Evolutionary conservation across 1,140 invertebrate genomes (phyloP), one percentile per base, ranked within the genome.

Genomic region (Bactericera cockerelli): DNA sequence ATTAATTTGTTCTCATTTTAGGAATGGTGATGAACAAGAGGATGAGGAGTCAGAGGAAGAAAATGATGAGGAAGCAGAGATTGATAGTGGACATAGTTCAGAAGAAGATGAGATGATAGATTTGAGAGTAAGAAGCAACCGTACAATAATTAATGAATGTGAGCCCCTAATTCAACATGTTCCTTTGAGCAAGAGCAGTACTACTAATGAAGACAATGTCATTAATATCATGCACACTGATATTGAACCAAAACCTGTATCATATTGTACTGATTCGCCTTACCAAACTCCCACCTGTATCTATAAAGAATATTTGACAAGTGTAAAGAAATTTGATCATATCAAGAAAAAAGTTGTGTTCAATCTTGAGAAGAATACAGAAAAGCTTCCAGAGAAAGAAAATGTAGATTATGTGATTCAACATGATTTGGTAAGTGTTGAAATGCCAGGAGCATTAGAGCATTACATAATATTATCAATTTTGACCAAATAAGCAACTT

Each of bases 1-100:
- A n/a, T n/a, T n/a, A n/a, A n/a, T n/a, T n/a, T n/a, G n/a, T n/a
- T n/a, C n/a, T n/a, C n/a, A 36, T 36, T 36, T 36, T 16, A 36
- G 33, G 16, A 36, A 36, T 36, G 33, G 33, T 11, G 16, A 36
- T 16, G 10, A 36, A 36, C n/a, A n/a, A n/a, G n/a, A n/a, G n/a
- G n/a, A n/a, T n/a, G 42, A 49, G n/a, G 42, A 49, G 42, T 6
- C 3, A 22, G 42, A 49, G 22, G 22, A 16, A 8, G 42, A 49
- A 10, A 16, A 49, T 49, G 42, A 49, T 6, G 42, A 49, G 22
- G 42, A 49, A 49, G 42, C 6, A 19, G 4, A 49, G 19, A 49
- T 10, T 49, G n/a, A 16, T 16, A 49, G 42, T 49, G 42, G n/a
- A 22, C n/a, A 49, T n/a, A 49, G 42, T 49, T 49, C 42, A 49